Evolutionary conservation across 2,113 vertebrate genomes (phyloP).

Genomic region (Nothocercus nigrocapillus): DNA sequence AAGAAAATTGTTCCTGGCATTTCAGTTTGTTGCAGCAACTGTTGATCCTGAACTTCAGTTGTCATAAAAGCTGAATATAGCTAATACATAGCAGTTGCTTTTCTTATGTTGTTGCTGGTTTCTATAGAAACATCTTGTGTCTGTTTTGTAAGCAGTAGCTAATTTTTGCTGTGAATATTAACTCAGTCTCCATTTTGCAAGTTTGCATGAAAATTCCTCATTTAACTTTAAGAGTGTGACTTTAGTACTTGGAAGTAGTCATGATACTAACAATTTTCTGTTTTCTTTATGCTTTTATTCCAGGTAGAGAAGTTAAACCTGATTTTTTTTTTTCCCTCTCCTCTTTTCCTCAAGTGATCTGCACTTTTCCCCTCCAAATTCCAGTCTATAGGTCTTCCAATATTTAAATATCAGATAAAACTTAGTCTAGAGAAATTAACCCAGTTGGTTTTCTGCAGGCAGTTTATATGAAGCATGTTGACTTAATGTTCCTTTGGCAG

Average conservation of each 20-base stretch:
- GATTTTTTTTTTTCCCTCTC: background rate
- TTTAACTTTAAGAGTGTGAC: background rate
- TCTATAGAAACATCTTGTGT: constrained; percentile 49
- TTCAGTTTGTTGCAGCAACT: background rate
- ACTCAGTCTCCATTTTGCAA: background rate
- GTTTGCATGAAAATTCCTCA: background rate
- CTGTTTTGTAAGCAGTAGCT: background rate
- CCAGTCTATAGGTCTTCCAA: background rate
- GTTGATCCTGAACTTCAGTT: constrained; percentile 2
- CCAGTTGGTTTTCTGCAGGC: background rate
- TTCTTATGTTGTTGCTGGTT: constrained; percentile 38
- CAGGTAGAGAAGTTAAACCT: background rate
- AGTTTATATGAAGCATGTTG: background rate
- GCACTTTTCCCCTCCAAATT: background rate
- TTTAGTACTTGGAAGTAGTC: background rate
- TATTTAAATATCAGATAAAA: constrained; percentile 2
- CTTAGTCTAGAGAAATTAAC: background rate
- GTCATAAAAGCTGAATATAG: background rate
- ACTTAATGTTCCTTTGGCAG: background rate
- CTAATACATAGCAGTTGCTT: background rate
- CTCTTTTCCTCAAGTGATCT: background rate
- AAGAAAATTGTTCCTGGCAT: background rate
- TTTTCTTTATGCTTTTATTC: background rate
- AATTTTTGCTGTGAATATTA: background rate
- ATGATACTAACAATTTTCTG: background rate